Evolutionary conservation across 1,140 invertebrate species (phyloP).

Genomic region (Papilio polyxenes): DNA sequence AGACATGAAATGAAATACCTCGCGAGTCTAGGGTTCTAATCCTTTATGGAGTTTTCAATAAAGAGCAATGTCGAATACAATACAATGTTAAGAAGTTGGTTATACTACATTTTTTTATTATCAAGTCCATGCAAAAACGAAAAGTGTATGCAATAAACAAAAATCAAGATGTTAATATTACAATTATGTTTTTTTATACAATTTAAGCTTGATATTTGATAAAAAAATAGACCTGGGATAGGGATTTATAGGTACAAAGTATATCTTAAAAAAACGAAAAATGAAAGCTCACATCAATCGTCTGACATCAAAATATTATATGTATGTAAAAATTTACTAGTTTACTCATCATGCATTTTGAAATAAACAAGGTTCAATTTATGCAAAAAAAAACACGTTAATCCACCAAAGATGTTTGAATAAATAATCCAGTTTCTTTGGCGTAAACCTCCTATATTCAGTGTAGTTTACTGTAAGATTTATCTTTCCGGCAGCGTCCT

Average conservation of each 20-base stretch:
- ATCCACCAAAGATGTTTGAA: not conserved
- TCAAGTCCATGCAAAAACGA: no score
- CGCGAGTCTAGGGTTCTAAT: not conserved
- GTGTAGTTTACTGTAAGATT: slow-evolving; percentile 28
- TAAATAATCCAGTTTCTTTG: slow-evolving; percentile 15
- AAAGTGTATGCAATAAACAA: no score
- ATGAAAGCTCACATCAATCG: no score
- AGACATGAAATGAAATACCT: not conserved
- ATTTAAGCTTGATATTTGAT: no score
- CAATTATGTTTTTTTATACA: no score
- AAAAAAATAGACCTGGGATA: no score
- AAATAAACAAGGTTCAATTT: not conserved
- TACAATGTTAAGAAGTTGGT: not conserved
- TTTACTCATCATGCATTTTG: not conserved
- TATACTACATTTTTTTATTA: no score
- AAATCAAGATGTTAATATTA: no score
- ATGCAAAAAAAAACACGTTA: not conserved
- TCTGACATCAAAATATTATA: not conserved
- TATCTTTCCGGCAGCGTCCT: slow-evolving; percentile 10
- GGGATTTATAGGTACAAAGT: no score
- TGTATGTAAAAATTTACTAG: not conserved
- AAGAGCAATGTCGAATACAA: not conserved
- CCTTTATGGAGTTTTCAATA: not conserved
- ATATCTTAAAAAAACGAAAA: no score
- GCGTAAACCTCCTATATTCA: not conserved